Percentiles rank a stretch among this genome's conserved stretches.
These are phyloP conservation scores for Agelas oroides DNA, from an alignment of 37 sponge, comb jelly and placozoan genomes.

Conservation along the genomic window DNA sequence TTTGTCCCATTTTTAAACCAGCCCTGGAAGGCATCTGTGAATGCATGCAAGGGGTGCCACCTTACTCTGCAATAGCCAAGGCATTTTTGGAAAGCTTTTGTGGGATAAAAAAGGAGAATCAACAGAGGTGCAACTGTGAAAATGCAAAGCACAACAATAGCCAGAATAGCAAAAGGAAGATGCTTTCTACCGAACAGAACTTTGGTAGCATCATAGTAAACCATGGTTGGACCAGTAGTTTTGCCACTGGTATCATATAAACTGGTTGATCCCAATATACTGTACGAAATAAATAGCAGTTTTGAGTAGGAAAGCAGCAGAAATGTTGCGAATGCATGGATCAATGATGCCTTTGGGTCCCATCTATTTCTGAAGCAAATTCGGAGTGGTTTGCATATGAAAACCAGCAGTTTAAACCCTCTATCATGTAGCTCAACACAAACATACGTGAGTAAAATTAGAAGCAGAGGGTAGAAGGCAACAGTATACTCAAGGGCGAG, in stretches of 20 bases:
- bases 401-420: constrained; percentile 2
- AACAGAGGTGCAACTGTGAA: constrained; percentile 17
- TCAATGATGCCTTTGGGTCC: constrained; percentile 36
- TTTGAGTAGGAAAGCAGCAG: constrained; percentile 71
- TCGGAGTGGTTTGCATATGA: constrained; percentile 19
- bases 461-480: constrained; percentile 61
- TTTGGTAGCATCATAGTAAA: not conserved
- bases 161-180: constrained; percentile 18
- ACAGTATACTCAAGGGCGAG: constrained; percentile 30
- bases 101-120: constrained; percentile 26
- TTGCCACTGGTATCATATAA: not conserved
- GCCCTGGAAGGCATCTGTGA: constrained; percentile 34
- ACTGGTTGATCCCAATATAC: constrained; percentile 7
- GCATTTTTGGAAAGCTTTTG: not conserved
- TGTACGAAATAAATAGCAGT: constrained; percentile 31
- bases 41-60: constrained; percentile 30
- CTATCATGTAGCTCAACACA: constrained; percentile 21
- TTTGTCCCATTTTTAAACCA: constrained; percentile 54
- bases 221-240: not conserved
- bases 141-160: not conserved
- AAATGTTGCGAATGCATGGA: constrained; percentile 61
- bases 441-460: constrained; percentile 3
- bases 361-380: constrained; percentile 2
- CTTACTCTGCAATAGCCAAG: constrained; percentile 9
- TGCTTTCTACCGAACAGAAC: not conserved